phyloP scores from a whole-genome alignment of 2,797 vertebrate species.

The Eospalax fontanierii region DNA sequence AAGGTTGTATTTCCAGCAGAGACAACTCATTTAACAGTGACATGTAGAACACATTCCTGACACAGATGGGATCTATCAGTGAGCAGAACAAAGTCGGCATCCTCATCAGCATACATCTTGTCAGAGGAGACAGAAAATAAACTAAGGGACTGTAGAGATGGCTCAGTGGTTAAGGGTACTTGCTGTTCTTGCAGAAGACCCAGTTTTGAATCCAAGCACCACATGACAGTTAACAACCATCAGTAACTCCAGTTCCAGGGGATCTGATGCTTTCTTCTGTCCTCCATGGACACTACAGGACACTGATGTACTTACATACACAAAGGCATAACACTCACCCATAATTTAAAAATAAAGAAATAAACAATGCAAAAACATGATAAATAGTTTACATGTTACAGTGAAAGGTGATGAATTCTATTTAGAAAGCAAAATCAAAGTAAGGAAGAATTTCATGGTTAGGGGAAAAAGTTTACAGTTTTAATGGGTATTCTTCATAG shows the following conservation, averaged over 20 bases:
- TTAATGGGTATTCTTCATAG: background rate
- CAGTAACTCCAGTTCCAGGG: too few relatives aligned
- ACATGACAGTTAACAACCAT: too few relatives aligned
- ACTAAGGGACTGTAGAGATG: too few relatives aligned
- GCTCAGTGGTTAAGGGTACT: too few relatives aligned
- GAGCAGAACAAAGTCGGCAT: background rate
- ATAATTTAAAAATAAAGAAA: too few relatives aligned
- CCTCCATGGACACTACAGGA: too few relatives aligned
- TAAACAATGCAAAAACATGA: background rate
- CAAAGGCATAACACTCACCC: too few relatives aligned
- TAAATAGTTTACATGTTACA: background rate
- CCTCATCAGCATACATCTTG: background rate
- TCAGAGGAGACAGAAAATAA: background rate
- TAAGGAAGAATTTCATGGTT: background rate
- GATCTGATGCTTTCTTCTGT: too few relatives aligned
- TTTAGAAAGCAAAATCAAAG: conserved; percentile 6
- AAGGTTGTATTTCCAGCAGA: background rate
- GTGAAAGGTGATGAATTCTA: background rate
- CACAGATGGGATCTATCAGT: background rate
- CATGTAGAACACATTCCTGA: background rate
- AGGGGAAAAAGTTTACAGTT: background rate
- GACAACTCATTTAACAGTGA: background rate
- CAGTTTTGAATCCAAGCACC: too few relatives aligned
- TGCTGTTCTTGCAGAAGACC: too few relatives aligned
- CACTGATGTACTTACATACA: too few relatives aligned